Conservation (phyloP, 2,888 invertebrate genomes). For the Biston stratarius region DNA sequence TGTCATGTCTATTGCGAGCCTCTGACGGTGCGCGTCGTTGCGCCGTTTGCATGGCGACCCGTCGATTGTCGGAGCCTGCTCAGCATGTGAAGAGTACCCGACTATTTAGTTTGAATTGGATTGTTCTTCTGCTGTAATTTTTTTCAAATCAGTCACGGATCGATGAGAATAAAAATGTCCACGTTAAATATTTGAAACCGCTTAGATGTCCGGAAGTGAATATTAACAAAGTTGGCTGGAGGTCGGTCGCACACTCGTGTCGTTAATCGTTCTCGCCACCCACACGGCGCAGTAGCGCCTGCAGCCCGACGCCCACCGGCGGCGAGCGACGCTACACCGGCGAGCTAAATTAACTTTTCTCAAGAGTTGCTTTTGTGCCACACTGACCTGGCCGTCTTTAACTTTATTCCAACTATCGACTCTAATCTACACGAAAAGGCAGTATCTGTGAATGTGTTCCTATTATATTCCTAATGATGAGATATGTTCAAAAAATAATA, state of each 20-base stretch:
- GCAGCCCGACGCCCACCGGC: no score
- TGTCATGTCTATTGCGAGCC: no score
- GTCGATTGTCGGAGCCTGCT: neutral
- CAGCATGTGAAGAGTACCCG: neutral
- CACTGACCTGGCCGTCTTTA: no score
- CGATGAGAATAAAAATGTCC: neutral
- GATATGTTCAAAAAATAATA: no score
- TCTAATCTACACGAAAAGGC: no score
- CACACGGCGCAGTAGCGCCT: neutral
- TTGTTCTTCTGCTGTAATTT: neutral
- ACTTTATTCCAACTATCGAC: no score
- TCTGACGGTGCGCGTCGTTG: no score
- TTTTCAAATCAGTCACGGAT: neutral
- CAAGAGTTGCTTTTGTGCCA: no score
- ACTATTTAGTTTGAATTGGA: no score
- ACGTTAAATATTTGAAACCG: neutral
- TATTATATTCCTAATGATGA: no score
- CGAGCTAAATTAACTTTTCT: neutral
- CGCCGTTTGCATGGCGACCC: neutral
- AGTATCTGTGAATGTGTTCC: no score
- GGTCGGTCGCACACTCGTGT: conserved; percentile 16
- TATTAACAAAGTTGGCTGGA: conserved; percentile 7
- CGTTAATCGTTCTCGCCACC: neutral
- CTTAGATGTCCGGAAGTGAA: conserved; percentile 20
- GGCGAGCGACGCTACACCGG: no score